A percentile compares a stretch with the other conserved stretches of the same genome.
phyloP scores from a whole-genome alignment of 2,888 invertebrate genomes.

The Palloptera scutellata region DNA sequence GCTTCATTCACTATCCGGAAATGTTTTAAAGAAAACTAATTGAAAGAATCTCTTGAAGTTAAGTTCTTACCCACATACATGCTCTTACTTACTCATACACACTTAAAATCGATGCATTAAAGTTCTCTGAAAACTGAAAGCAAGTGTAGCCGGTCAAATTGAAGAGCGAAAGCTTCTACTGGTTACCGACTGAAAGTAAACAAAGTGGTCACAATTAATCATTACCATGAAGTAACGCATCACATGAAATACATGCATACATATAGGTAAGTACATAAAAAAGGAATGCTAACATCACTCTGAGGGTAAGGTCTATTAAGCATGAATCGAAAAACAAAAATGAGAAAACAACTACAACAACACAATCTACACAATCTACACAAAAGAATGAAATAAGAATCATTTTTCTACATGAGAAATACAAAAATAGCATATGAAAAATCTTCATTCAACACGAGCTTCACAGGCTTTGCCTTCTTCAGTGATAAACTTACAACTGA shows the following conservation, averaged over 20 bases:
- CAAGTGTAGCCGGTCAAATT: not conserved
- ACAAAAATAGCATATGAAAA: too few species aligned
- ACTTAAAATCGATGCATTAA: conserved; percentile 3
- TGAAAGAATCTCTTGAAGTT: not conserved
- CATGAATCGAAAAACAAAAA: conserved; percentile 8
- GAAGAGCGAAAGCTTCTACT: too few species aligned
- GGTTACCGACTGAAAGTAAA: conserved; percentile 4
- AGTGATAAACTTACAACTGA: too few species aligned
- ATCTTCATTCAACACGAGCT: too few species aligned
- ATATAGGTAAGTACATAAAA: not conserved
- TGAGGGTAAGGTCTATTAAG: conserved; percentile 17
- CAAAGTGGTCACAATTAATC: conserved; percentile 22
- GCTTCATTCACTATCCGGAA: too few species aligned
- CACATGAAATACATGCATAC: not conserved
- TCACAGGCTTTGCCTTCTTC: too few species aligned
- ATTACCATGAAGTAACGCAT: not conserved
- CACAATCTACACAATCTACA: not conserved
- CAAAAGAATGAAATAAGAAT: not conserved
- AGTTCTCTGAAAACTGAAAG: not conserved
- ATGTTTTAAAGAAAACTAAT: too few species aligned
- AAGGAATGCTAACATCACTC: not conserved
- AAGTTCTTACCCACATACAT: not conserved
- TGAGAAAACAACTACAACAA: not conserved
- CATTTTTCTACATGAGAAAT: not conserved
- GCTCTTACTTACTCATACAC: not conserved